A percentile compares a stretch with the other conserved stretches of the same genome.
These are phyloP conservation scores for Xenentodon cancila DNA, from an alignment of 2,797 vertebrate species.

Conservation along the genomic window DNA sequence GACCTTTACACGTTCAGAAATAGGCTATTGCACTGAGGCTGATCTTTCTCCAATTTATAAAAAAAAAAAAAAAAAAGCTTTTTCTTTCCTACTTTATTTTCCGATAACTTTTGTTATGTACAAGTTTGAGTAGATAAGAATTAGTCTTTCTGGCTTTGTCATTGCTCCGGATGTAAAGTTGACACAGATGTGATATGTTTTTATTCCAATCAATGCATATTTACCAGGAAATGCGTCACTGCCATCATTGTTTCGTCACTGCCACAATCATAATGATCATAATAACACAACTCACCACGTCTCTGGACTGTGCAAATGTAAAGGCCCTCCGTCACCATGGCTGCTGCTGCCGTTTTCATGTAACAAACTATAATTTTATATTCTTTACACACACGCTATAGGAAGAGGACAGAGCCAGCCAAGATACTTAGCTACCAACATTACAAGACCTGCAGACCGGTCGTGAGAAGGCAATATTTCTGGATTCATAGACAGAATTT, in stretches of 20 bases:
- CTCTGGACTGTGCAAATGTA: slow-evolving; percentile 36
- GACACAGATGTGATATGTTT: slow-evolving; percentile 69
- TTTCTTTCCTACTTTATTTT: too few relatives aligned
- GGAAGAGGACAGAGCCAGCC: slow-evolving; percentile 66
- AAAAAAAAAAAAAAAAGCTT: too few relatives aligned
- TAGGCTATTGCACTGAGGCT: not conserved
- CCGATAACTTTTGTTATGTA: too few relatives aligned
- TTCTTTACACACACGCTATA: slow-evolving; percentile 72
- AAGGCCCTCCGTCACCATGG: slow-evolving; percentile 54
- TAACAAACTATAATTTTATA: slow-evolving; percentile 74
- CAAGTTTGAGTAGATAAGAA: too few relatives aligned
- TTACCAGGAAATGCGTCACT: slow-evolving; percentile 64
- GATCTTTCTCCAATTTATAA: too few relatives aligned
- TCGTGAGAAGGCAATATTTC: slow-evolving; percentile 40
- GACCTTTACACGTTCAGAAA: not conserved
- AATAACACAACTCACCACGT: slow-evolving; percentile 54
- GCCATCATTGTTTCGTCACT: slow-evolving; percentile 51
- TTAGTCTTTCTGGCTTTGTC: not conserved
- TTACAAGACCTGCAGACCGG: slow-evolving; percentile 63
- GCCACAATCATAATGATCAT: slow-evolving; percentile 56
- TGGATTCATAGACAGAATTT: slow-evolving; percentile 63
- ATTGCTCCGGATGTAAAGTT: slow-evolving; percentile 18
- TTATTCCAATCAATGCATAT: slow-evolving; percentile 74
- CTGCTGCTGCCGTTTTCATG: slow-evolving; percentile 52
- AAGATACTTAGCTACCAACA: slow-evolving; percentile 74